These are phyloP conservation scores for Siniperca scherzeri DNA, from an alignment of 2,797 vertebrate genomes.

Conservation along the genomic window DNA sequence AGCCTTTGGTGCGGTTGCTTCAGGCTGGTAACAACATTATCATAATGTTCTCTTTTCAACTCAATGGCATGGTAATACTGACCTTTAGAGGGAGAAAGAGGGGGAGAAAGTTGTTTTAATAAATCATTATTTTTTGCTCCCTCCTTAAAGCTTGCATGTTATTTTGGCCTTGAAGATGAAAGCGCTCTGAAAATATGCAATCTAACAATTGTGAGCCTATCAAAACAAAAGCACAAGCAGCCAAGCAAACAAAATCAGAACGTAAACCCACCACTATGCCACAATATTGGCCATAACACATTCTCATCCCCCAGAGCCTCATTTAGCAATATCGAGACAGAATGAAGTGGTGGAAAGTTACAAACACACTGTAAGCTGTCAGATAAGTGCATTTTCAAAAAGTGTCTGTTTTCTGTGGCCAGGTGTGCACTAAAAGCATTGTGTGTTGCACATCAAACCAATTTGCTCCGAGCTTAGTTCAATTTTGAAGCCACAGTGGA, in stretches of 20 bases:
- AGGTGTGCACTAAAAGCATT: constrained; percentile 55
- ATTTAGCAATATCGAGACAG: constrained; percentile 49
- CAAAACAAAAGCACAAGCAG: constrained; percentile 35
- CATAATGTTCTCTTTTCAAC: constrained; percentile 77
- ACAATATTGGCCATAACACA: constrained; percentile 15
- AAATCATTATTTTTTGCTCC: constrained; percentile 53
- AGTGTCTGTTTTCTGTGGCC: constrained; percentile 27
- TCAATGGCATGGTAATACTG: constrained; percentile 78
- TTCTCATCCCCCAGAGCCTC: constrained; percentile 35
- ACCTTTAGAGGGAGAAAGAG: constrained; percentile 70
- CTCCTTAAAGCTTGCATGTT: constrained; percentile 45
- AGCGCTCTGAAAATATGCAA: constrained; percentile 44
- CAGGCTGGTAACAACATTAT: constrained; percentile 68
- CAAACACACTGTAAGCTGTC: constrained; percentile 22
- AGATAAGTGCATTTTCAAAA: constrained; percentile 51
- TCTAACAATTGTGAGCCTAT: constrained; percentile 28
- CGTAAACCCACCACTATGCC: constrained; percentile 29
- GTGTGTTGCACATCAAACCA: constrained; percentile 47
- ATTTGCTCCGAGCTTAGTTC: constrained; percentile 28
- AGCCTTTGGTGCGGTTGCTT: constrained; percentile 55
- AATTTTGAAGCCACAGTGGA: constrained; percentile 23
- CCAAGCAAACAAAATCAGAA: constrained; percentile 28
- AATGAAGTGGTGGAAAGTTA: constrained; percentile 35
- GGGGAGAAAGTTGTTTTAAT: constrained; percentile 47
- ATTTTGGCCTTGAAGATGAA: constrained; percentile 59